Evolutionary conservation across 2,888 invertebrate species (phyloP).

Genomic region (Ypsolopha scabrella): DNA sequence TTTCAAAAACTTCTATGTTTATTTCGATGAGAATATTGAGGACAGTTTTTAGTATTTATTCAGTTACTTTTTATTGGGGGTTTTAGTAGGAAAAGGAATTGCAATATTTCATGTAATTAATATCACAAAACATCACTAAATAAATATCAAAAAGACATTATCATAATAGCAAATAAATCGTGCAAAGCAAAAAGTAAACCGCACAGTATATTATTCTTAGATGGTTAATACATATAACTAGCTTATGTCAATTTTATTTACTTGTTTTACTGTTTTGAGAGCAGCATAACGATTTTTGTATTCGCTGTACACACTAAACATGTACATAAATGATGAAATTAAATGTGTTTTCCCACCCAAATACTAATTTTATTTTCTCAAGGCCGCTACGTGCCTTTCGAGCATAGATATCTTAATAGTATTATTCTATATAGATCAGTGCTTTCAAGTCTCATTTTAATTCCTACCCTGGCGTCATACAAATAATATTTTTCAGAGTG

Average conservation of each 20-base stretch:
- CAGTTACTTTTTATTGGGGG: too few species aligned
- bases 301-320: constrained; percentile 37
- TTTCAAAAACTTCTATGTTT: neutral
- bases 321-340: constrained; percentile 59
- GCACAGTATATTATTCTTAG: constrained; percentile 39
- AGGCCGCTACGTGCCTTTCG: too few species aligned
- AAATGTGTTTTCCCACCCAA: constrained; percentile 57
- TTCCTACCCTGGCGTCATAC: too few species aligned
- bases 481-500: too few species aligned
- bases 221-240: constrained; percentile 22
- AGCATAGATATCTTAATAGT: too few species aligned
- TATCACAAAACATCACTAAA: neutral
- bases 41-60: too few species aligned
- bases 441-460: too few species aligned
- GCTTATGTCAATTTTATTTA: constrained; percentile 34
- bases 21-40: neutral
- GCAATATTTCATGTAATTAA: neutral
- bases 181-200: constrained; percentile 22
- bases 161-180: constrained; percentile 33
- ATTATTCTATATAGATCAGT: too few species aligned
- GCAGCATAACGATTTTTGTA: constrained; percentile 21
- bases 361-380: neutral
- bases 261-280: neutral
- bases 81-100: neutral
- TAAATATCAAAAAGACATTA: constrained; percentile 18